Percentiles rank a stretch among this genome's conserved stretches.
Conservation (phyloP, 2,888 invertebrate species). For the Ceramica pisi region DNA sequence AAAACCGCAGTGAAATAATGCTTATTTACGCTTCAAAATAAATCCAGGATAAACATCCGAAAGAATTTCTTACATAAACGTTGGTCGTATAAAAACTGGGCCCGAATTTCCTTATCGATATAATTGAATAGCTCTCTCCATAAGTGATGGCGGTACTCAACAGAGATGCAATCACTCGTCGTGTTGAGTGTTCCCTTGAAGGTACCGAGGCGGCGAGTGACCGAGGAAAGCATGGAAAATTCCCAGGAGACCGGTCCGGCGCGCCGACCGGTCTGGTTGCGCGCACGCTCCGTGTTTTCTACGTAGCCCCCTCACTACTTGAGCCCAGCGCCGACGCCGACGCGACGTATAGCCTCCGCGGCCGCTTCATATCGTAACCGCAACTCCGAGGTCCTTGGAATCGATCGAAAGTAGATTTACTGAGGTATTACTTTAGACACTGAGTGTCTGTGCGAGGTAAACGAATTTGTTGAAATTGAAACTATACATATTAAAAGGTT, state of each 20-base stretch:
- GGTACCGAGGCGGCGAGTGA: constrained; percentile 38
- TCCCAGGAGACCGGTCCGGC: constrained; percentile 78
- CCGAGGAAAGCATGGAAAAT: constrained; percentile 84
- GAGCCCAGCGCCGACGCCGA: neutral
- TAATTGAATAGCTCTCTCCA: constrained; percentile 43
- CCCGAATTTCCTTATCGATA: constrained; percentile 31
- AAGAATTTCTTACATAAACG: neutral
- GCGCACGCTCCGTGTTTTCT: constrained; percentile 68
- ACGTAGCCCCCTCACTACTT: constrained; percentile 46
- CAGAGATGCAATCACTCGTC: constrained; percentile 44
- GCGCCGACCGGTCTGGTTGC: constrained; percentile 81
- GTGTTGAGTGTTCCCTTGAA: constrained; percentile 37
- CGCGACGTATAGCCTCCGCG: neutral
- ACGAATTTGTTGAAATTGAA: constrained; percentile 7
- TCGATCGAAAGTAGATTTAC: constrained; percentile 66
- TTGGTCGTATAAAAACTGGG: constrained; percentile 8
- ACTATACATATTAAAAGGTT: neutral
- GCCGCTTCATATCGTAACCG: constrained; percentile 50
- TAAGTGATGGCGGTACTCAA: constrained; percentile 30
- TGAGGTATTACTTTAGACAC: constrained; percentile 24
- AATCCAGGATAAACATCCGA: neutral
- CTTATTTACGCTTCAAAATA: constrained; percentile 10
- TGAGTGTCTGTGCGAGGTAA: constrained; percentile 18
- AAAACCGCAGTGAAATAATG: constrained; percentile 1
- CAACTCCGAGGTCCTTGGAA: constrained; percentile 65